A percentile compares a stretch with the other conserved stretches of the same genome.
Evolutionary conservation across 2,888 invertebrate genomes (phyloP).

Genomic region (Ceramica pisi): DNA sequence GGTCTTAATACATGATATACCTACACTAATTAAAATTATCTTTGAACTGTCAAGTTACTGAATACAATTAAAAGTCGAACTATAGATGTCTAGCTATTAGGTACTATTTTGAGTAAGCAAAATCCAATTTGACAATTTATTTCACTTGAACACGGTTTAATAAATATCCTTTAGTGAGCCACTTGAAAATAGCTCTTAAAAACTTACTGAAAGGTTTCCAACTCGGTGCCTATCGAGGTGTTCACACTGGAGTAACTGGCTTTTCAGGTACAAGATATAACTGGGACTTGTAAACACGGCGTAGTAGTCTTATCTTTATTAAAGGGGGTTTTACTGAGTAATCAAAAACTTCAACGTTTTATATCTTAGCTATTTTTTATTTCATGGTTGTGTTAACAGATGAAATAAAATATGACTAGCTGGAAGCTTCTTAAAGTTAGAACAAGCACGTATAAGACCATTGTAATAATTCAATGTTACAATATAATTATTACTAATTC

Average conservation of each 20-base stretch:
- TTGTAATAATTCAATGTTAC: too few relatives aligned
- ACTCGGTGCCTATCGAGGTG: constrained; percentile 40
- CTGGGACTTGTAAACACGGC: constrained; percentile 17
- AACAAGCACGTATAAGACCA: too few relatives aligned
- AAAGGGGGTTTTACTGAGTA: not conserved
- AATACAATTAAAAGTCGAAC: too few relatives aligned
- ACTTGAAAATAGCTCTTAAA: constrained; percentile 26
- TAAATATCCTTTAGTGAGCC: constrained; percentile 17
- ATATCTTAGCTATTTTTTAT: not conserved
- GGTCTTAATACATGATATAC: too few relatives aligned
- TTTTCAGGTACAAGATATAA: constrained; percentile 31
- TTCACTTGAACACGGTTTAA: constrained; percentile 14
- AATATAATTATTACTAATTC: too few relatives aligned
- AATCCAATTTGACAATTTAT: constrained; percentile 4
- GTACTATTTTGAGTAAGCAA: not conserved
- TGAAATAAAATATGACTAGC: not conserved
- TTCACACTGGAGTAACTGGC: constrained; percentile 27
- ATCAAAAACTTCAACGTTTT: not conserved
- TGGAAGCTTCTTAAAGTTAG: too few relatives aligned
- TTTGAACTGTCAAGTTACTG: too few relatives aligned
- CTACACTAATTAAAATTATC: too few relatives aligned
- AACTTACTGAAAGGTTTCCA: constrained; percentile 45
- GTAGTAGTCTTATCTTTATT: constrained; percentile 12
- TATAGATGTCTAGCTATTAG: not conserved
- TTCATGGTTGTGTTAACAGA: not conserved